Evolutionary conservation across 1,140 invertebrate species (phyloP).

Genomic region (Holotrichia oblita): DNA sequence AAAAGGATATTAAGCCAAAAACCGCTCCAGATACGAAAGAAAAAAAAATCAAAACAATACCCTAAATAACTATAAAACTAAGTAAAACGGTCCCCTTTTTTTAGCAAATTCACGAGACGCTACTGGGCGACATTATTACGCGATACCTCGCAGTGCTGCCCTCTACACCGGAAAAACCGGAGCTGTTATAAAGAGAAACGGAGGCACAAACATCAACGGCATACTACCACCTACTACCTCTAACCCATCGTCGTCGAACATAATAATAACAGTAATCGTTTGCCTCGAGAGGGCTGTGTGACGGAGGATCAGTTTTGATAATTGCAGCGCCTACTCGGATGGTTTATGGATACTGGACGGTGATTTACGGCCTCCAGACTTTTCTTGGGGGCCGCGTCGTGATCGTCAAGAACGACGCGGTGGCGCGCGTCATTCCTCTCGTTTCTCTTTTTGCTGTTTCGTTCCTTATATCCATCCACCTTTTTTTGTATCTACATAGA

Average conservation of each 20-base stretch:
- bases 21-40: no score
- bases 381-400: not conserved
- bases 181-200: slow-evolving; percentile 8
- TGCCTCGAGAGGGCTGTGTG: slow-evolving; percentile 33
- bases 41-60: no score
- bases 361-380: slow-evolving; percentile 8
- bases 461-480: no score
- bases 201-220: slow-evolving; percentile 1
- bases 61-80: no score
- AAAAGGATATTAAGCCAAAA: no score
- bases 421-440: not conserved
- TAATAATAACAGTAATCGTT: slow-evolving; percentile 34
- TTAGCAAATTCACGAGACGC: not conserved
- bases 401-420: not conserved
- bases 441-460: not conserved
- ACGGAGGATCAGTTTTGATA: slow-evolving; percentile 33
- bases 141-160: not conserved
- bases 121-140: not conserved
- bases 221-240: slow-evolving; percentile 15
- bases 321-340: slow-evolving; percentile 30
- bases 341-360: slow-evolving; percentile 30
- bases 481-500: no score
- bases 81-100: not conserved
- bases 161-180: slow-evolving; percentile 34
- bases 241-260: slow-evolving; percentile 31